These are phyloP conservation scores for Siderastrea siderea DNA, from an alignment of 92 coral and sea anemone genomes.

Conservation along the genomic window DNA sequence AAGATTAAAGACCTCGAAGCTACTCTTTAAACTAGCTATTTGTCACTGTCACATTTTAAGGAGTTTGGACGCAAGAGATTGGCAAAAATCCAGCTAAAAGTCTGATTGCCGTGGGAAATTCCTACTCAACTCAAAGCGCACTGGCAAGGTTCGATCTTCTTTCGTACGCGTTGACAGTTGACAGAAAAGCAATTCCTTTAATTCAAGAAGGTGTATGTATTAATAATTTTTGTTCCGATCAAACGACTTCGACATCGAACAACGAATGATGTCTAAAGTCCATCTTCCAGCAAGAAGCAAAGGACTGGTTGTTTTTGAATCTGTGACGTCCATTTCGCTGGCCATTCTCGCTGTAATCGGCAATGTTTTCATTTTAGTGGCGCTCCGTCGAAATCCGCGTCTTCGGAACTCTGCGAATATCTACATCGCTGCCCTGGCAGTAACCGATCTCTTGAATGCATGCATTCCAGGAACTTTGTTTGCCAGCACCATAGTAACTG, in stretches of 20 bases:
- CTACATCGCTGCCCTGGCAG: constrained; percentile 47
- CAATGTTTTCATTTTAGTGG: constrained; percentile 32
- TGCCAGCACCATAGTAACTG: constrained; percentile 24
- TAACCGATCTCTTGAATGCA: constrained; percentile 34
- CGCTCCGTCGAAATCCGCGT: constrained; percentile 39
- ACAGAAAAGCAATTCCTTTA: not conserved
- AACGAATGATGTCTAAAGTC: not conserved
- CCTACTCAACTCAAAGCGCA: not conserved
- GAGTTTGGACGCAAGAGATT: not conserved
- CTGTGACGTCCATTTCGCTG: constrained; percentile 18
- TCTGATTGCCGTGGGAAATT: no score
- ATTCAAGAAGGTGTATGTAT: no score
- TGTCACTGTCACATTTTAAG: not conserved
- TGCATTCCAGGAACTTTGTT: constrained; percentile 36
- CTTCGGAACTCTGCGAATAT: constrained; percentile 37
- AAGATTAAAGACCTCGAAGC: not conserved
- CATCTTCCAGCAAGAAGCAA: constrained; percentile 28
- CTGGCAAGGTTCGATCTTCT: not conserved
- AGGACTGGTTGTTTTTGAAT: constrained; percentile 14
- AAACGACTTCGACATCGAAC: not conserved
- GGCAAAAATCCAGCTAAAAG: not conserved
- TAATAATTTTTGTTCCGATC: not conserved
- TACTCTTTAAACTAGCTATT: not conserved
- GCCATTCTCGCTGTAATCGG: constrained; percentile 20
- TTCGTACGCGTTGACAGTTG: not conserved